These are phyloP conservation scores for Sphenopsis melanotis DNA, from an alignment of 2,797 vertebrate species.

Conservation along the genomic window DNA sequence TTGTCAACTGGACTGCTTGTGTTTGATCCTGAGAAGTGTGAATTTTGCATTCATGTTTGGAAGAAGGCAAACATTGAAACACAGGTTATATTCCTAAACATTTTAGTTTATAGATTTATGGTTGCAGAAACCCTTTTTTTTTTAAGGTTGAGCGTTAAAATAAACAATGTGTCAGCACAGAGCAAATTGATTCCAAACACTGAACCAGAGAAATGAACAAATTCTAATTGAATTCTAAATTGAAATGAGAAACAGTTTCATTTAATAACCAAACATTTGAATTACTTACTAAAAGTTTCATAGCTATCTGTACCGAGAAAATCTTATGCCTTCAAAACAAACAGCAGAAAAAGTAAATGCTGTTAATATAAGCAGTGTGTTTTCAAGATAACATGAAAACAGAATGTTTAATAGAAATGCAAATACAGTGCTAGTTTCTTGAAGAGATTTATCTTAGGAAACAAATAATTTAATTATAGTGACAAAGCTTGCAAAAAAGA, in stretches of 20 bases:
- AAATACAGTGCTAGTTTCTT: slow-evolving; percentile 41
- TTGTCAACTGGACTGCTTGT: background rate
- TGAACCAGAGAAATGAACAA: background rate
- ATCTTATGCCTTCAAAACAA: slow-evolving; percentile 3
- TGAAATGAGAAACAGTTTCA: background rate
- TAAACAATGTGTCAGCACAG: background rate
- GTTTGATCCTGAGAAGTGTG: background rate
- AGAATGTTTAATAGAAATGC: slow-evolving; percentile 57
- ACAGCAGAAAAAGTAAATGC: background rate
- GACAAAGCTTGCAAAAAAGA: background rate
- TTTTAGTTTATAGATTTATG: background rate
- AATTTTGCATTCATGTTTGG: background rate
- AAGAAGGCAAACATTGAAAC: background rate
- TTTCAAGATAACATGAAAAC: slow-evolving; percentile 53
- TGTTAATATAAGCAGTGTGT: background rate
- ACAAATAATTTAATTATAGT: slow-evolving; percentile 53
- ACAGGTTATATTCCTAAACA: background rate
- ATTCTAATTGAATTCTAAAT: background rate
- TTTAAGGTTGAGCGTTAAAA: background rate
- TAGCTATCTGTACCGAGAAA: background rate
- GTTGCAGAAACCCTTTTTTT: background rate
- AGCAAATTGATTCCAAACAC: background rate
- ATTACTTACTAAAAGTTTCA: background rate
- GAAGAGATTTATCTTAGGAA: slow-evolving; percentile 52
- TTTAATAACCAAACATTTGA: background rate